phyloP scores from a whole-genome alignment of 2,113 vertebrate genomes.

The Megaceryle torquata region DNA sequence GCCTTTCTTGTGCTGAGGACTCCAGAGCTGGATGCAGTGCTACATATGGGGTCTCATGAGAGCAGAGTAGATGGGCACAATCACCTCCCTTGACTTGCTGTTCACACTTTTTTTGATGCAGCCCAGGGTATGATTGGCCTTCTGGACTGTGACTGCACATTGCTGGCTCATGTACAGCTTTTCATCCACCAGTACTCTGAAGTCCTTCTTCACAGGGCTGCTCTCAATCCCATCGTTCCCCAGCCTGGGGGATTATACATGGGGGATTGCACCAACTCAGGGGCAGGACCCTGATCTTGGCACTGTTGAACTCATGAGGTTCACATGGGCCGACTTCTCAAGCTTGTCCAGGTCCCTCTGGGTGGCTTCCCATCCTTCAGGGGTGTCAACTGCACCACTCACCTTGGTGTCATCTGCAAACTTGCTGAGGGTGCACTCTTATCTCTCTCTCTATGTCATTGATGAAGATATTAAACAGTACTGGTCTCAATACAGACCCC shows the following conservation, averaged over 20 bases:
- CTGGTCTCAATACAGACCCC: not conserved
- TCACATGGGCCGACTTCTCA: not conserved
- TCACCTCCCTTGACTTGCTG: not conserved
- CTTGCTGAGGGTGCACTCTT: not conserved
- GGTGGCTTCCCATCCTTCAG: not conserved
- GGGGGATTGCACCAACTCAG: not conserved
- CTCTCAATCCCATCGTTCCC: not conserved
- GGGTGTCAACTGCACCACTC: fast-evolving
- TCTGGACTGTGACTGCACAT: not conserved
- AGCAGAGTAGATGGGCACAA: not conserved
- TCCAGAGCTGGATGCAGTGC: not conserved
- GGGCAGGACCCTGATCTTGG: not conserved
- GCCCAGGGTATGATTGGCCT: not conserved
- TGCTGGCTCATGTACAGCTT: not conserved
- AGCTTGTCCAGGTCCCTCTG: not conserved
- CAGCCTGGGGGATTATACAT: not conserved
- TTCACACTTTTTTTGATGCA: not conserved
- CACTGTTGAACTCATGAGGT: not conserved
- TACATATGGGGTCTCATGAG: not conserved
- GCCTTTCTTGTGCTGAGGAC: not conserved
- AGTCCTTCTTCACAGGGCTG: not conserved
- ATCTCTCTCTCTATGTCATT: not conserved
- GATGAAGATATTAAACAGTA: not conserved
- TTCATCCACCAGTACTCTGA: not conserved
- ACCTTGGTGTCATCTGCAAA: fast-evolving